Evolutionary conservation across 2,113 vertebrate genomes (phyloP), one percentile per base, ranked within the genome.

Genomic region (Colistium nudipinnis): DNA sequence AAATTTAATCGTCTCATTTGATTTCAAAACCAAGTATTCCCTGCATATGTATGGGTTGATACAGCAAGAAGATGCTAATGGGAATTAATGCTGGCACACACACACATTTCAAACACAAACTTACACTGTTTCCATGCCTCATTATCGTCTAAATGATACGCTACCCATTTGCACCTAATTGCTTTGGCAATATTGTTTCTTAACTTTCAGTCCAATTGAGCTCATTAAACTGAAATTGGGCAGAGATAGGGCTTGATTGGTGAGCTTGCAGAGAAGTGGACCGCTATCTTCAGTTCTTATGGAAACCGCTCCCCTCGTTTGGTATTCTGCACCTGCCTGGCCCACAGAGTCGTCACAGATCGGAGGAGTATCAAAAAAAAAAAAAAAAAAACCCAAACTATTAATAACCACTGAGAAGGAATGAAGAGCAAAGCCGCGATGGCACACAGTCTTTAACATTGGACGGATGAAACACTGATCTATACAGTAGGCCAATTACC

Each of bases 171-270:
- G 44, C 44, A 45, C 51, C 57, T 78, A 85, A 88, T 88, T 83
- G 70, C 81, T 82, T 67, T 71, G 57, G 80, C 82, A 76, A 78
- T 85, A 81, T 82, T 85, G 73, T 85, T 70, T 71, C 81, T 81
- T 70, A 83, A 63, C 72, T 76, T 88, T 79, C 38, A 70, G 77
- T 85, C 70, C 82, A 78, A 57, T 82, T 63, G 82, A 80, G 73
- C 84, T 82, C 82, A 82, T 89, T 87, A 89, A 76, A 61, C 6
- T 61, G 61, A 78, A 88, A 83, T 85, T 74, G 78, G 63, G 62
- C 10, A 16, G 81, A 83, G 76, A 76, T 64, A 48, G 63, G 78
- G 70, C 55, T 72, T 76, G 83, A 83, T 86, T 78, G 80, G 81
- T 83, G 77, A 61, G 60, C 60, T 76, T n/a, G 54, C 48, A 71